Evolutionary conservation across 2,888 invertebrate genomes (phyloP), one percentile per base, ranked within the genome.

Genomic region (Esperia sulphurella): DNA sequence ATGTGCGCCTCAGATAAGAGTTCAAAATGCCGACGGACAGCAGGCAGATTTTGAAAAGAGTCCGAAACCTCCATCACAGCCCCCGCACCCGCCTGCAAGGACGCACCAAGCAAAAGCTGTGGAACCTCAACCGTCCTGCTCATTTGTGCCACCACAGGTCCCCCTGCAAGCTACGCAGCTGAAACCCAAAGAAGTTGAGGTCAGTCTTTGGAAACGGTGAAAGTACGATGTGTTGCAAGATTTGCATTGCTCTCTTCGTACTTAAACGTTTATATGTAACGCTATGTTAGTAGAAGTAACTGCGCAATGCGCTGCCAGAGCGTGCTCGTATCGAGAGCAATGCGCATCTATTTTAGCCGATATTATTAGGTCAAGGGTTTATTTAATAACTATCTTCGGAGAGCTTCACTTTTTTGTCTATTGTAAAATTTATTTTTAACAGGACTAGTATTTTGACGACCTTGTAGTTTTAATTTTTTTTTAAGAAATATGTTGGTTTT

Each of bases 131-230:
- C 85, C 89, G 33, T 85, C 89, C 54, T 88, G 89, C 61, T 89
- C 89, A 14, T 86, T 75, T 63, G 73, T 61, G 48, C 70, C 76
- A 48, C 71, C 75, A 29, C 63, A 44, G 37, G 35, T 29, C 13
- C 39, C 33, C 5, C 12, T 60, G 52, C 64, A 69, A 45, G 55
- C 66, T 50, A 59, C 75, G 49, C 87, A 80, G 57, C 79, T 82
- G 55, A 86, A 81, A 70, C 82, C 82, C 9, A 82, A 83, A 79
- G 89, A 89, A 83, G 86, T 86, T 56, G 89, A 89, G 89, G 89
- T 89, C 83, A 89, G 89, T 51, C 41, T 31, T 31, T 43, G 14
- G 39, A 13, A 39, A 14, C 13, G 33, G 8, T 33, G 10, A 10
- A 33, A 33, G 7, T 10, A 10, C 7, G 10, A 8, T 2, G 21